Evolutionary conservation across 2,113 vertebrate species (phyloP).

Genomic region (Uria lomvia): DNA sequence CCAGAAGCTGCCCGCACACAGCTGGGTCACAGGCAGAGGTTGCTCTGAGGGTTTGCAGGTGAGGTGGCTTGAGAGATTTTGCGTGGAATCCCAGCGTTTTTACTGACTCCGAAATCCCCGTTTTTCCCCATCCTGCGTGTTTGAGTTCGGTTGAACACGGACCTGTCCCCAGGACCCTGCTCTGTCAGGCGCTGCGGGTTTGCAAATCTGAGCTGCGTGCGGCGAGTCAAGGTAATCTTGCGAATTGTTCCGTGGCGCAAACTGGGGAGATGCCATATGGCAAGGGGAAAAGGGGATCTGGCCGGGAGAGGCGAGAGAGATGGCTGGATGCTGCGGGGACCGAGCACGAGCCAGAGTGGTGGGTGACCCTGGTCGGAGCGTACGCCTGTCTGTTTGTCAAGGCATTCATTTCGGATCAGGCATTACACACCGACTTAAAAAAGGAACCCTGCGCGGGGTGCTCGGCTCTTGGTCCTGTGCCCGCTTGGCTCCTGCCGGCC

Average conservation of each 20-base stretch:
- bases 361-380: rapidly evolving
- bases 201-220: not conserved
- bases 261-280: not conserved
- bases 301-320: not conserved
- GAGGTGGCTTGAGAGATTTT: not conserved
- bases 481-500: not conserved
- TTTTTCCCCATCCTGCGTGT: not conserved
- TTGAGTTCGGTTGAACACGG: not conserved
- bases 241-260: not conserved
- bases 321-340: not conserved
- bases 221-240: not conserved
- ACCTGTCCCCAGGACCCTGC: not conserved
- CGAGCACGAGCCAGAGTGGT: not conserved
- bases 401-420: not conserved
- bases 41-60: not conserved
- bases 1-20: not conserved
- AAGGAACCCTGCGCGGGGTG: not conserved
- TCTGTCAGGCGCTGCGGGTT: rapidly evolving
- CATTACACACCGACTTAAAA: not conserved
- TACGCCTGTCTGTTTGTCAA: not conserved
- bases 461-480: not conserved
- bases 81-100: not conserved
- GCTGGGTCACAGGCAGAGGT: not conserved
- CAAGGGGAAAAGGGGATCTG: not conserved
- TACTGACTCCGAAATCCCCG: not conserved